Percentiles rank a stretch among this genome's conserved stretches.
phyloP scores from a whole-genome alignment of 2,888 invertebrate species.

The Alentia gelatinosa region DNA sequence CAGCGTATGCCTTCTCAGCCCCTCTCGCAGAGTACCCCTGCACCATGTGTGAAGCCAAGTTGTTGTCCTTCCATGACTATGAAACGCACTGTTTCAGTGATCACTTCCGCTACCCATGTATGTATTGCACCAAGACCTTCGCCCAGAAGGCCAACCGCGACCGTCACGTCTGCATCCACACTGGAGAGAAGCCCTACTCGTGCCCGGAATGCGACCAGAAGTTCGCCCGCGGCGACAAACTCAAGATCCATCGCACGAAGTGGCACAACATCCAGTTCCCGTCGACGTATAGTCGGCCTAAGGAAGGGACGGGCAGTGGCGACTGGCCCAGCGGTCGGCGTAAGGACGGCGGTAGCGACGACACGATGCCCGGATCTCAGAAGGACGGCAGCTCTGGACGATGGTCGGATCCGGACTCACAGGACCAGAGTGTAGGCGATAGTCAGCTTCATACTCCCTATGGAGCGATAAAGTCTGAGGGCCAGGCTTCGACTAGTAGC shows the following conservation, averaged over 20 bases:
- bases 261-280: slow-evolving; percentile 60
- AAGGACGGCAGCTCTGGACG: neutral
- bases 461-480: neutral
- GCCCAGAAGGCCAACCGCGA: slow-evolving; percentile 79
- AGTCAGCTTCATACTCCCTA: neutral
- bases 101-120: slow-evolving; percentile 77
- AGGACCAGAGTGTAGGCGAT: slow-evolving; percentile 25
- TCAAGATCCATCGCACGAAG: slow-evolving; percentile 65
- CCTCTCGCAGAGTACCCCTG: neutral
- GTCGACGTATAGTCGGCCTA: slow-evolving; percentile 29
- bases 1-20: neutral
- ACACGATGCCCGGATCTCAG: neutral
- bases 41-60: slow-evolving; percentile 43
- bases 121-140: slow-evolving; percentile 78
- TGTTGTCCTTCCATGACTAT: slow-evolving; percentile 69
- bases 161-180: slow-evolving; percentile 78
- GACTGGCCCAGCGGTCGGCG: slow-evolving; percentile 23
- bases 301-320: slow-evolving; percentile 30
- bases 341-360: neutral
- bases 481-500: neutral
- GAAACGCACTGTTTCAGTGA: slow-evolving; percentile 74
- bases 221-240: slow-evolving; percentile 68
- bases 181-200: slow-evolving; percentile 74
- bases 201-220: slow-evolving; percentile 66
- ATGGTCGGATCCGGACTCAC: slow-evolving; percentile 4